Percentiles rank a stretch among this genome's conserved stretches.
Conservation (phyloP, 2,113 vertebrate species). For the Gambusia affinis region DNA sequence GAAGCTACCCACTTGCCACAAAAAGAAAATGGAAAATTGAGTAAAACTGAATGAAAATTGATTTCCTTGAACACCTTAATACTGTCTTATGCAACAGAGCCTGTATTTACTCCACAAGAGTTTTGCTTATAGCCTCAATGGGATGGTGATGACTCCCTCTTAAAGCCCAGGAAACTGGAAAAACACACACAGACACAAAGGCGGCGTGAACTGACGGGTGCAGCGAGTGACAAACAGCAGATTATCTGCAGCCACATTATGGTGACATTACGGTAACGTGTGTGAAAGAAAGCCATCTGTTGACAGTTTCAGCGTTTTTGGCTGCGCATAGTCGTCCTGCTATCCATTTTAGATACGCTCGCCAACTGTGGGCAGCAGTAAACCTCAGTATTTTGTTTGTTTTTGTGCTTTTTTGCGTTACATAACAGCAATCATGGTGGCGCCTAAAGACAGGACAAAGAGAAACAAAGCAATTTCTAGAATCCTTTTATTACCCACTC, state of each 20-base stretch:
- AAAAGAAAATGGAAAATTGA: not conserved
- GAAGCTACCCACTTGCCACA: constrained; percentile 2
- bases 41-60: not conserved
- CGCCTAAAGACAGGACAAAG: constrained; percentile 20
- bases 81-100: not conserved
- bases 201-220: constrained; percentile 28
- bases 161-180: constrained; percentile 21
- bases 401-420: constrained; percentile 22
- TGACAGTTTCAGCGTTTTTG: not conserved
- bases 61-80: not conserved
- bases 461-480: constrained; percentile 20
- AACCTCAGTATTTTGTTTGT: constrained; percentile 9
- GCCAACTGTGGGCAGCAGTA: constrained; percentile 10
- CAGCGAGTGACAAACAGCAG: constrained; percentile 53
- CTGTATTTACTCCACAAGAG: constrained; percentile 15
- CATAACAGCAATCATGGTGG: constrained; percentile 13
- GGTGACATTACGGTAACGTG: not conserved
- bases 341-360: constrained; percentile 18
- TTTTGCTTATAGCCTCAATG: constrained; percentile 30
- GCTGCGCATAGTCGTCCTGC: not conserved
- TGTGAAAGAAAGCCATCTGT: constrained; percentile 6
- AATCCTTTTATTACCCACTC: constrained; percentile 19
- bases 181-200: constrained; percentile 26
- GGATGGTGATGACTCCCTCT: constrained; percentile 57
- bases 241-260: constrained; percentile 13